A percentile compares a stretch with the other conserved stretches of the same genome.
These are phyloP conservation scores for Myocastor coypus DNA, from an alignment of 2,113 vertebrate genomes.

Conservation along the genomic window DNA sequence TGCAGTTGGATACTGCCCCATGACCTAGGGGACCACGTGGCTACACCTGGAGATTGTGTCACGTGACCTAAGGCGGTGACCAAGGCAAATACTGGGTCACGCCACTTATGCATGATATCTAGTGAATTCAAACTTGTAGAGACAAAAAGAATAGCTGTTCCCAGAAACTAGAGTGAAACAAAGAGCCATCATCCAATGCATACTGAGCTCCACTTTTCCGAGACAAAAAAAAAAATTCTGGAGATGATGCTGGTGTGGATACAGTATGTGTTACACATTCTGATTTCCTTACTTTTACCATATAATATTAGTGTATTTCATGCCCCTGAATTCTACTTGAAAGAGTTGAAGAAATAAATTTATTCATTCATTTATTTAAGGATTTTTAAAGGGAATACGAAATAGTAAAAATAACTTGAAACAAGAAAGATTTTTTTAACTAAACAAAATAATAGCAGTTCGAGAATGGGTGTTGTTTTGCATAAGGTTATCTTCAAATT, in stretches of 20 bases:
- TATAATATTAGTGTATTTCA: neutral
- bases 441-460: too few species aligned
- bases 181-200: neutral
- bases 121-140: neutral
- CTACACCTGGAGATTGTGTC: neutral
- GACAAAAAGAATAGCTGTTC: neutral
- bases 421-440: too few species aligned
- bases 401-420: too few species aligned
- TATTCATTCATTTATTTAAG: too few species aligned
- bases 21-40: neutral
- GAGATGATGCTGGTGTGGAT: neutral
- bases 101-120: too few species aligned
- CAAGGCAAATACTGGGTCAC: neutral
- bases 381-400: too few species aligned
- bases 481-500: too few species aligned
- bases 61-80: neutral
- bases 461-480: too few species aligned
- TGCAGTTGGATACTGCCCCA: neutral
- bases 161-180: neutral
- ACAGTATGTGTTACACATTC: neutral
- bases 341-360: neutral
- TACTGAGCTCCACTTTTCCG: neutral
- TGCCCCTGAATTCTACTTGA: neutral
- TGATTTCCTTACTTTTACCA: neutral
- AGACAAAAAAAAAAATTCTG: neutral